Evolutionary conservation across 2,113 vertebrate genomes (phyloP), one percentile per base, ranked within the genome.

Genomic region (Otis tarda): DNA sequence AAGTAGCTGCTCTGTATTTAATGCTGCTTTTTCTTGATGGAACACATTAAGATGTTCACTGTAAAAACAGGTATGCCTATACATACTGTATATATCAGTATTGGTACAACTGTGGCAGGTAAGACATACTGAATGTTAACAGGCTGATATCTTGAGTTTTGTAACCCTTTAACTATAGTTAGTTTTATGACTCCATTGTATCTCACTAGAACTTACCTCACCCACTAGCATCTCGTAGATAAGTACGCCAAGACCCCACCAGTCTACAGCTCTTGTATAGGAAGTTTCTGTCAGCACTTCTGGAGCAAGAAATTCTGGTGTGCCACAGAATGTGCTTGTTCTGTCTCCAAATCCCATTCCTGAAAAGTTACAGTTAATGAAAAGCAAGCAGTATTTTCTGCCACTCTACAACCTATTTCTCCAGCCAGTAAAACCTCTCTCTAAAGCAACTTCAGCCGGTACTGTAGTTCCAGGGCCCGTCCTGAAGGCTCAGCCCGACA

Each of bases 161-260:
- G 33, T 43, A 59, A 69, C 45, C 41, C 81, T 80, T 55, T 45
- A 4, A 70, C 52, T 7, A 12, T 11, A 12, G 8, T 49, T 39
- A 43, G 35, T 28, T 77, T 53, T 30, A 35, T 20, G 30, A 87
- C 9, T 28, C 50, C 6, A 3, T 9, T 57, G 37, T 67, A 70
- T 73, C 60, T 74, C 37, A 53, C 45, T 41, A 68, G 59, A 86
- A 80, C 98, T 98, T 97, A 99, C 99, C 99, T 99, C 99, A 73
- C 99, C 99, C 71, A 99, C 99, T 25, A 99, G 98, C 99, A 99
- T 99, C 98, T 99, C 99, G 93, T 99, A 99, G 97, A 99, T 99
- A 50, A 99, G 99, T 67, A 99, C 99, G 28, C 99, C 99, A 71
- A 99, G 98, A 50, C 99, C 99, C 99, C 99, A 99, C 99, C 99